Base-by-base conservation (phyloP, 2,888 invertebrate genomes). In the Aphidius colemani region DNA sequence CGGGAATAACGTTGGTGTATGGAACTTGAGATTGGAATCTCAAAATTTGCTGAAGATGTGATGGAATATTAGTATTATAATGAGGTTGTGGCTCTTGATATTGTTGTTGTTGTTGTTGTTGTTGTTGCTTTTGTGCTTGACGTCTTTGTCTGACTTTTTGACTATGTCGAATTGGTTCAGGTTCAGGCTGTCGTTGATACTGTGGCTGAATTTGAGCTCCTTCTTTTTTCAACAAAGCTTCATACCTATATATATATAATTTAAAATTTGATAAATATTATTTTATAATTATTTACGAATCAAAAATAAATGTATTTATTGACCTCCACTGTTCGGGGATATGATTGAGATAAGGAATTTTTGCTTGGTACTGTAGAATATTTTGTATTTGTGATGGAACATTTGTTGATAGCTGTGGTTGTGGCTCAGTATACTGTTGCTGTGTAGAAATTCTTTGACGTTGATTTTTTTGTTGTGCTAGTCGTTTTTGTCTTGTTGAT, bases 1-100 rank as follows among this genome's bases (percentile, higher is more conserved):
- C 79, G 6, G 80, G 81, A 44, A 81, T 78, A 55, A 74, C 74
- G 5, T 5, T 78, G 58, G 78, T 76, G 56, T 72, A 72, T 41
- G 72, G 72, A 11, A 67, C 66, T 61, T 72, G 71, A 1, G 72
- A 67, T 53, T 72, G 72, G 39, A 70, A 71, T 56, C 71, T 63
- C 43, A 72, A 61, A 18, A 72, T 55, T 63, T 72, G 69, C 48
- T 72, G 69, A 48, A 72, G 68, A 40, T 66, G 58, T 0, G 64
- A 61, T 4, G 72, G 72, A 43, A 72, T 58, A 63, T 67, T 71
- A 0, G 67, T 43, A 11, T 70, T 71, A 55, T 72, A 72, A 40
- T 70, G 70, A 6, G 72, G 72, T 41, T 67, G 68, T 1, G 69
- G 53, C 55, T 30, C 30, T 30, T 30, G 30, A 30, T 30, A 30